These are phyloP conservation scores for Willowsia nigromaculata DNA, from an alignment of 2,888 invertebrate species.

Conservation along the genomic window DNA sequence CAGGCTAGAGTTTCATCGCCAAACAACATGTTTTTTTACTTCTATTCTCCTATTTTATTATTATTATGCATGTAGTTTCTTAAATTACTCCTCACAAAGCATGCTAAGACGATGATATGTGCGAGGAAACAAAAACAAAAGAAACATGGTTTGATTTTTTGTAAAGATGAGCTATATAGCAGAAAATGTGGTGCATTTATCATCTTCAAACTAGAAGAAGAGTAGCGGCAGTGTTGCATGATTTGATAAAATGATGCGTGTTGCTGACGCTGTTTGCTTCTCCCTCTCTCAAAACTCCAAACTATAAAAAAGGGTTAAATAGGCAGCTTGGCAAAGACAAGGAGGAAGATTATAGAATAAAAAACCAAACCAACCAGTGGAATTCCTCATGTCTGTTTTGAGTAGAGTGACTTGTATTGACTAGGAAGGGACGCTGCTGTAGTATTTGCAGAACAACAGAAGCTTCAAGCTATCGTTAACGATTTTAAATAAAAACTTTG, in stretches of 20 bases:
- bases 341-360: neutral
- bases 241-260: slow-evolving; percentile 2
- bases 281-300: too few relatives aligned
- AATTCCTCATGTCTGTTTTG: slow-evolving; percentile 45
- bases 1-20: slow-evolving; percentile 9
- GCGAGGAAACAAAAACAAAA: slow-evolving; percentile 30
- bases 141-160: slow-evolving; percentile 2
- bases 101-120: slow-evolving; percentile 3
- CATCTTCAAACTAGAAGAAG: slow-evolving; percentile 10
- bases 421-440: too few relatives aligned
- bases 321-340: neutral
- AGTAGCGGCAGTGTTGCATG: neutral
- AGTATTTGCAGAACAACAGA: neutral
- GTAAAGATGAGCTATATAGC: neutral
- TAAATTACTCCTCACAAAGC: slow-evolving; percentile 5
- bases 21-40: slow-evolving; percentile 10
- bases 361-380: slow-evolving; percentile 61
- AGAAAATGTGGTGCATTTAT: slow-evolving; percentile 25
- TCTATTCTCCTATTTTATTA: neutral
- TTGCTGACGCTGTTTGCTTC: too few relatives aligned
- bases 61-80: slow-evolving; percentile 13
- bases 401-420: neutral
- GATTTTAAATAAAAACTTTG: neutral
- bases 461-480: neutral
- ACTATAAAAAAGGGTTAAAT: neutral